Percentiles rank a stretch among this genome's conserved stretches.
Conservation (phyloP, 2,113 vertebrate genomes). For the Percopsis transmontana region DNA sequence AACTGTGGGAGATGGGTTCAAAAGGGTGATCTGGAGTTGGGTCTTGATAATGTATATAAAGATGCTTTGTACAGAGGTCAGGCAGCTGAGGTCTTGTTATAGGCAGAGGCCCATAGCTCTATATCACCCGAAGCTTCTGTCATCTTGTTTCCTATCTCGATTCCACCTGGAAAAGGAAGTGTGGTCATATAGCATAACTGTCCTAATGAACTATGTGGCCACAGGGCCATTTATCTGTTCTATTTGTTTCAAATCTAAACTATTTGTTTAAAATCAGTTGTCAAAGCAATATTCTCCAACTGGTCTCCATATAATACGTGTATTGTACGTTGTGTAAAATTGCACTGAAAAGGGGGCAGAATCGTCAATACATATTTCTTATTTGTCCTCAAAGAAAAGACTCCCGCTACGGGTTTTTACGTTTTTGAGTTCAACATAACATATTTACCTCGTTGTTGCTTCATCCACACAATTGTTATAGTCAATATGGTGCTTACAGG, state of each 20-base stretch:
- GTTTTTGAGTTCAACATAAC: conserved; percentile 43
- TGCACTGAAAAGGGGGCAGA: conserved; percentile 49
- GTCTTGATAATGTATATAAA: conserved; percentile 66
- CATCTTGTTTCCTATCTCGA: conserved; percentile 66
- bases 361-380: conserved; percentile 58
- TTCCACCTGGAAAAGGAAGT: conserved; percentile 59
- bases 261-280: conserved; percentile 54
- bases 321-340: conserved; percentile 73
- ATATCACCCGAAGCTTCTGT: conserved; percentile 71
- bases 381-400: conserved; percentile 43
- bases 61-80: conserved; percentile 73
- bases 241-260: conserved; percentile 40
- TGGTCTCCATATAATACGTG: conserved; percentile 65
- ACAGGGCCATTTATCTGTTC: conserved; percentile 36
- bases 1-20: conserved; percentile 43
- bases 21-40: conserved; percentile 43
- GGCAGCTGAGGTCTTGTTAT: conserved; percentile 66
- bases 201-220: conserved; percentile 52
- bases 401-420: conserved; percentile 25
- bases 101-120: conserved; percentile 61
- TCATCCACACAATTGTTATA: conserved; percentile 47
- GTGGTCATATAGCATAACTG: conserved; percentile 55
- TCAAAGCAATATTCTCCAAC: conserved; percentile 66
- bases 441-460: conserved; percentile 68
- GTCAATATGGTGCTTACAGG: conserved; percentile 53